Conservation (phyloP, 2,888 invertebrate genomes). For the Thumatha senex region DNA sequence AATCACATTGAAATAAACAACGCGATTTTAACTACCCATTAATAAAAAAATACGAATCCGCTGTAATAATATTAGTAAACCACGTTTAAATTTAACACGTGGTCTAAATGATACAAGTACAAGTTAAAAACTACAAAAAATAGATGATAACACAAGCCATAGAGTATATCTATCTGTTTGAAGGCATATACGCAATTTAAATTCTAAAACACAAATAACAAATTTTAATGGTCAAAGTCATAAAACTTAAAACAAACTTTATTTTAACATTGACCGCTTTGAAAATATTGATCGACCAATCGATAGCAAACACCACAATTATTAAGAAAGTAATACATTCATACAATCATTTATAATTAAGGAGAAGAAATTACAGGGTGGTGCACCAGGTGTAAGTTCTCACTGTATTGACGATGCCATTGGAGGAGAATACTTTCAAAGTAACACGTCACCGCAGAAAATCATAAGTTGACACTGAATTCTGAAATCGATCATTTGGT, state of each 20-base stretch:
- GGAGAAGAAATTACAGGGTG: conserved; percentile 56
- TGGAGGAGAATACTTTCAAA: conserved; percentile 57
- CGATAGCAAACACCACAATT: conserved; percentile 34
- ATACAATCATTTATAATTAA: conserved; percentile 62
- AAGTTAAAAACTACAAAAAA: conserved; percentile 9
- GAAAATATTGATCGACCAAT: conserved; percentile 45
- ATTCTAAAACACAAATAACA: conserved; percentile 24
- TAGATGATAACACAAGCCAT: not conserved
- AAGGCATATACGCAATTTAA: conserved; percentile 18
- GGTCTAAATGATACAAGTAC: conserved; percentile 11
- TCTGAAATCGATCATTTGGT: conserved; percentile 61
- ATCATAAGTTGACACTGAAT: conserved; percentile 50
- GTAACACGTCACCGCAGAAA: conserved; percentile 60
- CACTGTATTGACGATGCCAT: conserved; percentile 45
- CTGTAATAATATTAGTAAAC: conserved; percentile 4
- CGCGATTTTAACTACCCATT: not conserved
- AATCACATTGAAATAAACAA: not conserved
- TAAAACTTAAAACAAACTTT: conserved; percentile 31
- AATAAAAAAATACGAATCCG: not conserved
- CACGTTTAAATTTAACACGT: conserved; percentile 3
- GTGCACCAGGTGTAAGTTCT: conserved; percentile 55
- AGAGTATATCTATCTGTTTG: conserved; percentile 13
- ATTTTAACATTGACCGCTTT: conserved; percentile 47
- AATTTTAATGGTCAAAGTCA: conserved; percentile 20
- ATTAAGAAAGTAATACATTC: conserved; percentile 30